Base-by-base conservation (phyloP, 2,113 vertebrate genomes). In the Chaenocephalus aceratus region DNA sequence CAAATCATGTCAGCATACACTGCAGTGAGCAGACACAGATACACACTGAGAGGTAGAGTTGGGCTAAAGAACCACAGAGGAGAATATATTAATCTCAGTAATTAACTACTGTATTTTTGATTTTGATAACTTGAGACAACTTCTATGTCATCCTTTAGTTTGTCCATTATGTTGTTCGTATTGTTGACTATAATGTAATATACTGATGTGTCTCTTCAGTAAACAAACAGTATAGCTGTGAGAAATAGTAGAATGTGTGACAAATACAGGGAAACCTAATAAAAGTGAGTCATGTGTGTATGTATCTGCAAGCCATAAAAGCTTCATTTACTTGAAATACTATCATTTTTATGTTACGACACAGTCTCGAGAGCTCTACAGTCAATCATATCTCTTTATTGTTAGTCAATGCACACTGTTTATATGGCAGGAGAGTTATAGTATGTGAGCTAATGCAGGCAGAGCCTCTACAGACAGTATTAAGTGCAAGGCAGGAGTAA, bases 401-500 rank as follows among this genome's bases (percentile, higher is more conserved):
- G 30, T 51, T 53, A 34, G 36, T 41, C 36, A 41, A 41, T 18
- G 59, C 57, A 60, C 5, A 53, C 18, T 26, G 26, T 60, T 52
- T n/a, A 53, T 66, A 14, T 56, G 23, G 15, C 13, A 26, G 10
- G 15, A 11, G 8, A 64, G 36, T 45, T 21, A 51, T n/a, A 16
- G 68, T 41, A 1, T 41, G 49, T 3, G 30, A 56, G 30, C 53
- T 59, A 76, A 53, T 53, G 72, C 75, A 78, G 84, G 78, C 80
- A 87, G 36, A 72, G 63, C 51, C 64, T 61, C 71, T 66, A 23
- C 56, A 80, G 72, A 85, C 56, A 58, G 34, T 3, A 7, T 41
- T 41, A 3, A 54, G 63, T 49, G 45, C 58, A 80, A 58, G 63
- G 77, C 18, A 79, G 64, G 34, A 90, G 69, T 53, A 83, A 84